A percentile compares a stretch with the other conserved stretches of the same genome.
Conservation (phyloP, 2,888 invertebrate species). For the Leptarthrus brevirostris region DNA sequence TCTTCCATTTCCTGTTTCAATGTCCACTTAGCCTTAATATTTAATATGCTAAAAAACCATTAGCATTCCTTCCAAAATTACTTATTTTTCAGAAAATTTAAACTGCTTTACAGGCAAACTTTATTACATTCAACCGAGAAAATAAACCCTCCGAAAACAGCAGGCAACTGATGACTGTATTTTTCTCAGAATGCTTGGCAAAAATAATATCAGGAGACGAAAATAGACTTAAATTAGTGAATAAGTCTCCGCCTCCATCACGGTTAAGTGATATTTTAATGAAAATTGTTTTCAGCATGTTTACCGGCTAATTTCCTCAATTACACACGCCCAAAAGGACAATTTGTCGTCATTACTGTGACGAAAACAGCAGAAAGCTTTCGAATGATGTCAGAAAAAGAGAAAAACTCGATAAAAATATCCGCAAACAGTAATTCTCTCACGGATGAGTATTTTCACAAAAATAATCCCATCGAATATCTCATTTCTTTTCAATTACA, state of each 20-base stretch:
- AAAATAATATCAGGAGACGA: too few relatives aligned
- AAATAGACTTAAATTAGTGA: not conserved
- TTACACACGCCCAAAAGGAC: not conserved
- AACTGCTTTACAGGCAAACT: too few relatives aligned
- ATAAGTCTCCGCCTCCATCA: not conserved
- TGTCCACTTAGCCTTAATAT: not conserved
- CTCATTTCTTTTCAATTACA: constrained; percentile 44
- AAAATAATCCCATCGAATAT: constrained; percentile 38
- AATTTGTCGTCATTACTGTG: constrained; percentile 7
- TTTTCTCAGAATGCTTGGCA: too few relatives aligned
- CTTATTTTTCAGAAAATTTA: too few relatives aligned
- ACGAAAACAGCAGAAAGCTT: not conserved
- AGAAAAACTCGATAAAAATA: not conserved
- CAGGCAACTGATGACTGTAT: too few relatives aligned
- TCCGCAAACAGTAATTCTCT: not conserved
- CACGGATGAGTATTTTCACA: constrained; percentile 12
- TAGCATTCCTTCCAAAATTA: too few relatives aligned
- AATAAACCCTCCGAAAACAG: too few relatives aligned
- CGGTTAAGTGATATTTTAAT: not conserved
- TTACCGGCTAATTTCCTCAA: not conserved
- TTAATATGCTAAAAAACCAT: too few relatives aligned
- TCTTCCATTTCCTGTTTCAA: not conserved
- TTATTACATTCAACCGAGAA: too few relatives aligned
- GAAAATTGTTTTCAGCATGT: constrained; percentile 5
- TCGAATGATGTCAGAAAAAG: not conserved